A percentile compares a stretch with the other conserved stretches of the same genome.
phyloP scores from a whole-genome alignment of 2,888 invertebrate genomes.

The Merodon equestris region DNA sequence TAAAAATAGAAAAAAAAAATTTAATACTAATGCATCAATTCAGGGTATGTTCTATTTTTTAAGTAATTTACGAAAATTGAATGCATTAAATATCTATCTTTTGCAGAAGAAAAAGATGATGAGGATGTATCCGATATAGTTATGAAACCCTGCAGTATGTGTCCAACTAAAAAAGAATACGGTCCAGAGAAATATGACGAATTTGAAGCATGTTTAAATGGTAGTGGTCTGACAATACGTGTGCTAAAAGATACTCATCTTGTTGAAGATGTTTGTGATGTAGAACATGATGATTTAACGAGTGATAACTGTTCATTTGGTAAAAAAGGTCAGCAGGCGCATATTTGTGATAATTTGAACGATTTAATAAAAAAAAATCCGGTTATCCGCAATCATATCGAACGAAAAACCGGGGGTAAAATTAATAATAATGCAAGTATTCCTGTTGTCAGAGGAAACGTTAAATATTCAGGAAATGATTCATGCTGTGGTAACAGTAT shows the following conservation, averaged over 20 bases:
- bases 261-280: slow-evolving; percentile 74
- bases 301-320: slow-evolving; percentile 82
- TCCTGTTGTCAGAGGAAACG: slow-evolving; percentile 74
- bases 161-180: slow-evolving; percentile 71
- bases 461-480: slow-evolving; percentile 77
- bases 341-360: slow-evolving; percentile 56
- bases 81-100: too few species aligned
- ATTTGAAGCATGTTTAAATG: slow-evolving; percentile 77
- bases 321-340: slow-evolving; percentile 80
- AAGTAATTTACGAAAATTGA: not conserved
- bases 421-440: slow-evolving; percentile 56
- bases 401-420: slow-evolving; percentile 71
- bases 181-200: slow-evolving; percentile 77
- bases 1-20: slow-evolving; percentile 39
- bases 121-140: slow-evolving; percentile 65
- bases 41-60: slow-evolving; percentile 71
- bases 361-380: slow-evolving; percentile 62
- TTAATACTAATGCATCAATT: slow-evolving; percentile 45
- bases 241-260: slow-evolving; percentile 76
- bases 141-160: slow-evolving; percentile 71
- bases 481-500: slow-evolving; percentile 71
- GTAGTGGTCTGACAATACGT: slow-evolving; percentile 76
- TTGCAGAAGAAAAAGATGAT: slow-evolving; percentile 45
- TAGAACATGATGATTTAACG: slow-evolving; percentile 77
- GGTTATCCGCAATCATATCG: slow-evolving; percentile 72